Evolutionary conservation across 2,888 invertebrate species (phyloP).

Genomic region (Acleris laterana): DNA sequence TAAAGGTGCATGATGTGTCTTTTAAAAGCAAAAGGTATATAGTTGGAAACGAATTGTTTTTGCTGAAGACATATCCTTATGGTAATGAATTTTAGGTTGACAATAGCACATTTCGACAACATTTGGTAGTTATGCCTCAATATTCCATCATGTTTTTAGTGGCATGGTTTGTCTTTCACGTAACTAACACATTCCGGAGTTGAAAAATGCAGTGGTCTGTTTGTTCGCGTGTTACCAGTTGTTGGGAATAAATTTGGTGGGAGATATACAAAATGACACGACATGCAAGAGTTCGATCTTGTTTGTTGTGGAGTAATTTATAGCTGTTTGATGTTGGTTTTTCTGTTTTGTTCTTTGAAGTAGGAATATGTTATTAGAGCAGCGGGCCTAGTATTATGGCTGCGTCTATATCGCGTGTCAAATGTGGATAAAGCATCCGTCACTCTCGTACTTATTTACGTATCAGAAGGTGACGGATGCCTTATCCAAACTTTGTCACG

Average conservation of each 20-base stretch:
- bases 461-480: too few relatives aligned
- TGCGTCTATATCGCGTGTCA: too few relatives aligned
- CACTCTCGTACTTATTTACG: too few relatives aligned
- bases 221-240: slow-evolving; percentile 21
- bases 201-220: slow-evolving; percentile 34
- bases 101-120: neutral
- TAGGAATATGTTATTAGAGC: too few relatives aligned
- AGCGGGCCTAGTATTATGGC: too few relatives aligned
- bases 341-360: neutral
- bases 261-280: slow-evolving; percentile 9
- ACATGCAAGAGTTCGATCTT: slow-evolving; percentile 7
- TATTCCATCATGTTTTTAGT: slow-evolving; percentile 29
- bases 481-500: too few relatives aligned
- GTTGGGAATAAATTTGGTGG: slow-evolving; percentile 22
- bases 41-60: neutral
- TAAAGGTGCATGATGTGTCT: slow-evolving; percentile 2
- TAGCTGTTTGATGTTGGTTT: slow-evolving; percentile 10
- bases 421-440: too few relatives aligned
- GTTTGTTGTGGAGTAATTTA: slow-evolving; percentile 8
- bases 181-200: slow-evolving; percentile 32
- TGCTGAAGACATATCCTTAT: slow-evolving; percentile 2
- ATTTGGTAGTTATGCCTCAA: slow-evolving; percentile 20
- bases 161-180: slow-evolving; percentile 30
- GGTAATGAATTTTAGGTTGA: neutral
- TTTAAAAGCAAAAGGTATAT: neutral